Percentiles rank a stretch among this genome's conserved stretches.
Conservation (phyloP, 2,888 invertebrate genomes). For the Acheta domesticus region DNA sequence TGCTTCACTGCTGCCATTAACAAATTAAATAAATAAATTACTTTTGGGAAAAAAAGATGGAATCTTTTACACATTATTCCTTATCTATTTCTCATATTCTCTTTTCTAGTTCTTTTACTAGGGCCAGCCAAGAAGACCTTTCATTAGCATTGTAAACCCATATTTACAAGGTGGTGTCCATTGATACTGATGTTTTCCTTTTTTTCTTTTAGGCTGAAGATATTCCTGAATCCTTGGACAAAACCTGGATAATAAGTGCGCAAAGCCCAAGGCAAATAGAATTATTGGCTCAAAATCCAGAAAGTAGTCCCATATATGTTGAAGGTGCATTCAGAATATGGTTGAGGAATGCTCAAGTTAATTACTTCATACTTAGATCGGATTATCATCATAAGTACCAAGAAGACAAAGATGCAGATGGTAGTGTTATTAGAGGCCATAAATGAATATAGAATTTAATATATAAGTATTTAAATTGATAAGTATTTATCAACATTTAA, state of each 20-base stretch:
- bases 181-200: constrained; percentile 25
- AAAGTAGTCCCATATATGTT: constrained; percentile 66
- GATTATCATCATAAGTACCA: constrained; percentile 56
- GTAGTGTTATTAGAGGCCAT: background rate
- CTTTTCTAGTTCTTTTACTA: too few relatives aligned
- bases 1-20: too few relatives aligned
- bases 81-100: too few relatives aligned
- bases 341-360: constrained; percentile 68
- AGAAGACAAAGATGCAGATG: background rate
- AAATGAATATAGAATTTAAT: constrained; percentile 29
- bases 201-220: constrained; percentile 57
- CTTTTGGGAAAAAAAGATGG: too few relatives aligned
- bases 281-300: constrained; percentile 62
- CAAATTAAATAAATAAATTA: too few relatives aligned
- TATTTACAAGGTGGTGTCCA: background rate
- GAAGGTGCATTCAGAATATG: constrained; percentile 83
- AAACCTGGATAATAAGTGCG: constrained; percentile 89
- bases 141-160: too few relatives aligned
- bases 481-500: too few relatives aligned
- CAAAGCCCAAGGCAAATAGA: constrained; percentile 73
- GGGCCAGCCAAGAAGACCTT: too few relatives aligned
- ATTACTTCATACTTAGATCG: constrained; percentile 79
- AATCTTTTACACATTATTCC: too few relatives aligned
- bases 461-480: too few relatives aligned
- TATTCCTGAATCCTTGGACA: constrained; percentile 71